Base-by-base conservation (phyloP, 1,140 invertebrate genomes). In the Musca domestica region DNA sequence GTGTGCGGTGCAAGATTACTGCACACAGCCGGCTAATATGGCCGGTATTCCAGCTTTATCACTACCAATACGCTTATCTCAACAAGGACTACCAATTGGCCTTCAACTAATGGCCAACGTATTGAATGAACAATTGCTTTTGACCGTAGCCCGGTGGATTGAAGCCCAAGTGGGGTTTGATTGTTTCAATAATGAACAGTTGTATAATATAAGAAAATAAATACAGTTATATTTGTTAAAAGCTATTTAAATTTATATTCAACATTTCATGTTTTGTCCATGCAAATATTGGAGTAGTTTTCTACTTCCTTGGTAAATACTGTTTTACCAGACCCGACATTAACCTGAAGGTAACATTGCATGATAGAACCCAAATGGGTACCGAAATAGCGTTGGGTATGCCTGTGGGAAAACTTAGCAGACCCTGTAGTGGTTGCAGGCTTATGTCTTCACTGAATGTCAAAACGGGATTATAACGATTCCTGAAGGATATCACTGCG, bases 1-100 rank as follows among this genome's bases (percentile, higher is more conserved):
- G 71, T 93, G 92, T 81, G 90, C 91, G 0, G 83, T 92, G 46
- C 94, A 98, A 78, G 98, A 99, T 84, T 95, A 90, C 81, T 99
- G 92, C 76, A 98, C 96, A 0, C 95, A 98, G 77, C 90, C 96
- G 5, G 92, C 92, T 0, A 99, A 99, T 79, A 92, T 99, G 91
- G 95, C 95, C 27, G 96, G 95, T 5, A 85, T 98, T 64, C 97
- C 97, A 46, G 96, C 98, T 3, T 80, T 99, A 2, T 94, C 90
- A 51, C 81, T 99, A 67, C 98, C 98, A 0, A 88, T 95, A 56
- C 86, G 86, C 25, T 81, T 97, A 25, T 95, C 94, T 14, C 80
- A 80, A n/a, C 85, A 87, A 65, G 89, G 89, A 2, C 78, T 98
- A 47, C 98, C 98, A 0, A 80, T 99, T 3, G 92, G 95, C 64